Evolutionary conservation across 2,888 invertebrate species (phyloP).

Genomic region (Lobophora halterata): DNA sequence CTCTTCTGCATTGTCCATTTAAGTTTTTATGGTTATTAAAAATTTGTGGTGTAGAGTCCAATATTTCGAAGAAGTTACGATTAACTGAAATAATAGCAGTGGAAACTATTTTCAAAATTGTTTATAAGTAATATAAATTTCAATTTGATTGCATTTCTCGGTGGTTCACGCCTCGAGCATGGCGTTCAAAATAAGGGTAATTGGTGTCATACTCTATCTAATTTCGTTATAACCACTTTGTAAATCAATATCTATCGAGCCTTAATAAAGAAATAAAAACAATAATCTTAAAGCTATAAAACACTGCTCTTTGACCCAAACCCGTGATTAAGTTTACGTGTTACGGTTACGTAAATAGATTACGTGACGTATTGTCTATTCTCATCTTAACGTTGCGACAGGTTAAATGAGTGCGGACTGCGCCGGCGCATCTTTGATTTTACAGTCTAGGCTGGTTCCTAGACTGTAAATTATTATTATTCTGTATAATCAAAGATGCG

Average conservation of each 20-base stretch:
- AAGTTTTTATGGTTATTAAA: too few relatives aligned
- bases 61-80: too few relatives aligned
- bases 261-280: slow-evolving; percentile 26
- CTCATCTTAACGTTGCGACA: slow-evolving; percentile 39
- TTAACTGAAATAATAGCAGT: too few relatives aligned
- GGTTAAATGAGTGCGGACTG: slow-evolving; percentile 26
- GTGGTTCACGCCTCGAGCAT: too few relatives aligned
- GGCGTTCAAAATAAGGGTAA: too few relatives aligned
- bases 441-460: slow-evolving; percentile 3
- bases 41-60: too few relatives aligned
- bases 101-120: too few relatives aligned
- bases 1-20: too few relatives aligned
- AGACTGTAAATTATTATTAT: not conserved
- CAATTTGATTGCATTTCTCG: too few relatives aligned
- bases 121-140: too few relatives aligned
- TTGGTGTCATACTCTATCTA: slow-evolving; percentile 4
- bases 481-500: not conserved
- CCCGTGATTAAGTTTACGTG: slow-evolving; percentile 13
- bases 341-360: slow-evolving; percentile 13
- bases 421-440: slow-evolving; percentile 20
- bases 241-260: slow-evolving; percentile 3
- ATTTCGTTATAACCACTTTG: slow-evolving; percentile 7
- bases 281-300: slow-evolving; percentile 15
- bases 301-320: slow-evolving; percentile 18
- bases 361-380: slow-evolving; percentile 30